Evolutionary conservation across 2,888 invertebrate species (phyloP).

Genomic region (Meghimatium bilineatum): DNA sequence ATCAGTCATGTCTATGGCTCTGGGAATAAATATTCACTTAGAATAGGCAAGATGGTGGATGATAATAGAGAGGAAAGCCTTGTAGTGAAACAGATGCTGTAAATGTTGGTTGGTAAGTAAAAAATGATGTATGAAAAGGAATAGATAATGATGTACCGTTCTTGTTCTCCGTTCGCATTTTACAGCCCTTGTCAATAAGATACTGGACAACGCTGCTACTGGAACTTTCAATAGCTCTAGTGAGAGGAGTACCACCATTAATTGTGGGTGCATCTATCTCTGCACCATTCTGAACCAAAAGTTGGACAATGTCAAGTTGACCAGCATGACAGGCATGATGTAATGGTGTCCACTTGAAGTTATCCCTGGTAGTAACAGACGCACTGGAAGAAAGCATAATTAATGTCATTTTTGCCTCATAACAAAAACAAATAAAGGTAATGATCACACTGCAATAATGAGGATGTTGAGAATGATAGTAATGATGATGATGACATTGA

Average conservation of each 20-base stretch:
- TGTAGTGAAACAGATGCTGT: too few species aligned
- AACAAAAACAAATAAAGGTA: too few species aligned
- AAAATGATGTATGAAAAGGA: too few species aligned
- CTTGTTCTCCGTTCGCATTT: conserved; percentile 74
- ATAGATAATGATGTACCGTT: conserved; percentile 66
- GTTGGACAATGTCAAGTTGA: conserved; percentile 74
- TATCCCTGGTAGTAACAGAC: conserved; percentile 74
- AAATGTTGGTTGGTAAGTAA: too few species aligned
- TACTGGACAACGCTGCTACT: conserved; percentile 73
- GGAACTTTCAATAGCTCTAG: conserved; percentile 76
- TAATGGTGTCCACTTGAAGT: conserved; percentile 78
- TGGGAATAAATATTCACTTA: too few species aligned
- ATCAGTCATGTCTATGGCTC: too few species aligned
- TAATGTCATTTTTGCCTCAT: not conserved
- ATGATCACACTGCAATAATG: too few species aligned
- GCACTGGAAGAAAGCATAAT: conserved; percentile 57
- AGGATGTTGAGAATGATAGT: too few species aligned
- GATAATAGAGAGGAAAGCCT: too few species aligned
- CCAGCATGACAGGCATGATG: conserved; percentile 78
- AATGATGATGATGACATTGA: too few species aligned
- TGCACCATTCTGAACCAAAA: conserved; percentile 74
- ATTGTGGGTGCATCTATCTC: conserved; percentile 74
- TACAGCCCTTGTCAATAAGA: conserved; percentile 74
- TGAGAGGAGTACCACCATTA: conserved; percentile 77
- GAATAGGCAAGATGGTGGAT: too few species aligned